phyloP scores from a whole-genome alignment of 2,797 vertebrate genomes.

The Enteromius treurensis region DNA sequence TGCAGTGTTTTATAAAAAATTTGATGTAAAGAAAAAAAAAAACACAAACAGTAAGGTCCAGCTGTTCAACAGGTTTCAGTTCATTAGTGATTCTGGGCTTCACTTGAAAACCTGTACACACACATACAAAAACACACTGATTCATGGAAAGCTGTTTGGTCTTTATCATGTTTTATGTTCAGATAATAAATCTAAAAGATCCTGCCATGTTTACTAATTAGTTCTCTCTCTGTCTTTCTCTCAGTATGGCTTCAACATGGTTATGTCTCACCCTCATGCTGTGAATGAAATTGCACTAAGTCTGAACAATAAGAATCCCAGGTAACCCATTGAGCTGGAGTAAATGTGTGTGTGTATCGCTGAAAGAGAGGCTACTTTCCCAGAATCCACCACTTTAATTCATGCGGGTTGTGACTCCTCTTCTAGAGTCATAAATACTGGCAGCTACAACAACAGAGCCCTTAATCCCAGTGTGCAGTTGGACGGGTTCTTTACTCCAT shows the following conservation, averaged over 20 bases:
- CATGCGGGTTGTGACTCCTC: conserved; percentile 43
- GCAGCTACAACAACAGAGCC: conserved; percentile 47
- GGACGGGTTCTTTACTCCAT: neutral
- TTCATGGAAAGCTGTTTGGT: conserved; percentile 7
- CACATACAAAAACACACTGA: conserved; percentile 23
- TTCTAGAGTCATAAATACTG: conserved; percentile 51
- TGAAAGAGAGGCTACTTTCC: conserved; percentile 47
- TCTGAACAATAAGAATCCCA: conserved; percentile 96
- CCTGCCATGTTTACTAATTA: conserved; percentile 47
- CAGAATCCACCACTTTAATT: conserved; percentile 49
- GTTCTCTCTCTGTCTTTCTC: conserved; percentile 58
- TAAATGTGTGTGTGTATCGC: conserved; percentile 17
- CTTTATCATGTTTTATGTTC: conserved; percentile 57
- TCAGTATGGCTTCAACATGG: conserved; percentile 99
- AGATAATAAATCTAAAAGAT: conserved; percentile 51
- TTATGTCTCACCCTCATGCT: conserved; percentile 97
- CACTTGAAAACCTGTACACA: neutral
- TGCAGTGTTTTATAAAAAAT: neutral
- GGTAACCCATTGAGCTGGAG: conserved; percentile 74
- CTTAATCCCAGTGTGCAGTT: conserved; percentile 35
- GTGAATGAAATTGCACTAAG: conserved; percentile 99
- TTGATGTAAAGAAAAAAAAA: neutral
- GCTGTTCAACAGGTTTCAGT: neutral
- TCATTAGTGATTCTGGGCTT: neutral
- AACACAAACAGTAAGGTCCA: neutral